Base-by-base conservation (phyloP, 2,113 vertebrate species). In the Halichoeres trimaculatus region DNA sequence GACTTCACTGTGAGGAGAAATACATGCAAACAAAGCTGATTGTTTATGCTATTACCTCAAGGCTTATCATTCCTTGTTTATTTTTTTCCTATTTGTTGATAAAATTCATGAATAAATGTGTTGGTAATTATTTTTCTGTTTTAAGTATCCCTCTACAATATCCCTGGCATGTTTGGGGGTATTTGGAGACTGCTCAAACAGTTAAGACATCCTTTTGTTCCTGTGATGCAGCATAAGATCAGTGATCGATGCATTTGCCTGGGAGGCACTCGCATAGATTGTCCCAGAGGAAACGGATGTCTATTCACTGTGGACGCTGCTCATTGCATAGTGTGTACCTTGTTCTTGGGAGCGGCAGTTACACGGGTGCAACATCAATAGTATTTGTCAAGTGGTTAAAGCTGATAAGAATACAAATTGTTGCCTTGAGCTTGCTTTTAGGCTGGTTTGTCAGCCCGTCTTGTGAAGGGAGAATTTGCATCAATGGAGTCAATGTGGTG, bases 331-430 rank as follows among this genome's bases (percentile, higher is more conserved):
- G 36, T 34, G 63, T 60, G 56, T 59, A 41, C 41, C 61, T 45
- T 72, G 74, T 78, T 82, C 61, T 75, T 47, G 63, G 38, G 54
- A 70, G 74, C 69, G 60, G 59, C 74, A 56, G 67, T 75, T 69
- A 84, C 74, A 75, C 50, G 30, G 76, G 73, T 74, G 76, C 73
- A 77, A 72, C 85, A 76, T 90, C 86, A 87, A 86, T 85, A 87
- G 85, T 84, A 68, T 86, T 85, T 85, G 86, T 80, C 85, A 76
- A 83, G 88, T 82, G 81, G 68, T 84, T 80, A 67, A 74, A 70
- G 82, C 85, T 85, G 88, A 89, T 90, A 83, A 86, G 85, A 88
- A 90, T 80, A 81, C 81, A 66, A 80, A 89, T 74, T 70, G 84
- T 66, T 77, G 88, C 88, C 84, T 74, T 70, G 52, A 82, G 85